phyloP scores from a whole-genome alignment of 2,797 vertebrate genomes.

The Heteromormyrus szaboi region DNA sequence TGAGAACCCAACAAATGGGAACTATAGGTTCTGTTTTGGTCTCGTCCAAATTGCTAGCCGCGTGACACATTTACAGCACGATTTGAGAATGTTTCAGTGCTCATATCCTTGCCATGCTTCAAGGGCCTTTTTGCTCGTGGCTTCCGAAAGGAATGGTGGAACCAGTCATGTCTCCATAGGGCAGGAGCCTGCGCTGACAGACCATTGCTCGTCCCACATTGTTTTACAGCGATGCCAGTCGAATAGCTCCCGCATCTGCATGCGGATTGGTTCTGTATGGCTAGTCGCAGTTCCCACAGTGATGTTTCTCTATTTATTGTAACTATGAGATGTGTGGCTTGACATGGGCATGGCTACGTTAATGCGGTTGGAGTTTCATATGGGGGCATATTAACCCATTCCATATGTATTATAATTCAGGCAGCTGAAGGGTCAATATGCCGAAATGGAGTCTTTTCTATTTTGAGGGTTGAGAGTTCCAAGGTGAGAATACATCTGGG shows the following conservation, averaged over 20 bases:
- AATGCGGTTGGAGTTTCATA: background rate
- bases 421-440: constrained; percentile 20
- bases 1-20: background rate
- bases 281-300: background rate
- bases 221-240: background rate
- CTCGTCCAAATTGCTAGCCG: background rate
- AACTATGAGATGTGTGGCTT: background rate
- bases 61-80: background rate
- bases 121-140: background rate
- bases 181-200: background rate
- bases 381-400: constrained; percentile 10
- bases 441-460: background rate
- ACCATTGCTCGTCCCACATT: background rate
- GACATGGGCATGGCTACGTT: background rate
- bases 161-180: background rate
- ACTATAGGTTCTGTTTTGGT: background rate
- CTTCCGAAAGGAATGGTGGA: background rate
- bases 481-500: constrained; percentile 47
- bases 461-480: constrained; percentile 30
- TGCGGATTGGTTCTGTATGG: background rate
- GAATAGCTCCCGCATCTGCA: background rate
- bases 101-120: background rate
- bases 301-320: background rate
- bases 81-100: background rate
- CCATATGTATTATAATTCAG: constrained; percentile 11